Evolutionary conservation across 2,888 invertebrate species (phyloP).

Genomic region (Mimas tiliae): DNA sequence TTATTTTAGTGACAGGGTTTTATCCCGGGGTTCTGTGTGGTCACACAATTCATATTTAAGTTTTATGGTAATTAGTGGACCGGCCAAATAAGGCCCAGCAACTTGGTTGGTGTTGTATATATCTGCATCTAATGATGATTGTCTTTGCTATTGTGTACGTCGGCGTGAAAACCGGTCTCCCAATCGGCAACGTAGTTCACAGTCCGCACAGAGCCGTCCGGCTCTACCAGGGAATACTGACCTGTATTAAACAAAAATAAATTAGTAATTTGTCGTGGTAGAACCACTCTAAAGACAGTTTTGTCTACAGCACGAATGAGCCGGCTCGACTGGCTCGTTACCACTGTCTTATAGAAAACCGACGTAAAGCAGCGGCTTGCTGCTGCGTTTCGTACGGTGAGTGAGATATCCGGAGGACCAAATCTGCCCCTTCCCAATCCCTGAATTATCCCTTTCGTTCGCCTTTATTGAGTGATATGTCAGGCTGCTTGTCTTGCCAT

Average conservation of each 20-base stretch:
- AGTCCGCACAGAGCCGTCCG: slow-evolving; percentile 90
- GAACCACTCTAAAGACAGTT: too few species aligned
- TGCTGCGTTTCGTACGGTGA: too few species aligned
- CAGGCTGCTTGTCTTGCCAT: too few species aligned
- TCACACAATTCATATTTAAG: not conserved
- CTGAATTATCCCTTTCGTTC: too few species aligned
- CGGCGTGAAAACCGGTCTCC: slow-evolving; percentile 91
- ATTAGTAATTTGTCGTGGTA: not conserved
- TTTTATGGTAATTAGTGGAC: slow-evolving; percentile 32
- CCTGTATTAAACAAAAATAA: slow-evolving; percentile 57
- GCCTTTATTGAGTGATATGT: too few species aligned
- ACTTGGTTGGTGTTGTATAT: slow-evolving; percentile 34
- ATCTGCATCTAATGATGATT: slow-evolving; percentile 62
- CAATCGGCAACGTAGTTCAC: slow-evolving; percentile 91
- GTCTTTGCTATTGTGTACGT: slow-evolving; percentile 88
- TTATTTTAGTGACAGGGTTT: not conserved
- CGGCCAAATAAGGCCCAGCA: slow-evolving; percentile 39
- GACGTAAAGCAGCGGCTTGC: too few species aligned
- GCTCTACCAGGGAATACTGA: slow-evolving; percentile 88
- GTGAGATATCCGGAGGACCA: too few species aligned
- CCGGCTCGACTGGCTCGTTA: too few species aligned
- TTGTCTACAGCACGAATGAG: too few species aligned
- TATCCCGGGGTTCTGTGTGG: not conserved
- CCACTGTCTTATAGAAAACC: too few species aligned
- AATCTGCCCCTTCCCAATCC: too few species aligned